phyloP scores from a whole-genome alignment of 2,113 vertebrate species.

The Zapornia atra region DNA sequence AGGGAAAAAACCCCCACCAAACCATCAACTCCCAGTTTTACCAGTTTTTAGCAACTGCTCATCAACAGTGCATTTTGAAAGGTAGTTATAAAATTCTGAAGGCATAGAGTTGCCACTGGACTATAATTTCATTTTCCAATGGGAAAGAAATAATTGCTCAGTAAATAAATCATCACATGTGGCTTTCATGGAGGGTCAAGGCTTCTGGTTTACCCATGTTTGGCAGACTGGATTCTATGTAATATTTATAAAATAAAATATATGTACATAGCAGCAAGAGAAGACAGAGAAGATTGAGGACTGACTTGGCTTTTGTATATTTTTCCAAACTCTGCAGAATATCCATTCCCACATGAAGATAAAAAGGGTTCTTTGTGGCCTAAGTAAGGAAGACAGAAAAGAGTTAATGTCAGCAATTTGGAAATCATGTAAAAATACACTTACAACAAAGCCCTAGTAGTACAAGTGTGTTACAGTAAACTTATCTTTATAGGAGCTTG shows the following conservation, averaged over 20 bases:
- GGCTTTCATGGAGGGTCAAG: background rate
- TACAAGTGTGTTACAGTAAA: background rate
- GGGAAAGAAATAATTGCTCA: background rate
- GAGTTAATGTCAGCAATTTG: background rate
- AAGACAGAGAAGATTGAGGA: constrained; percentile 24
- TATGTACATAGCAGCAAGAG: background rate
- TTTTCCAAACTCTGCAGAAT: constrained; percentile 97
- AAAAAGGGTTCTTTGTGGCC: constrained; percentile 99
- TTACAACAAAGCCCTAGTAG: background rate
- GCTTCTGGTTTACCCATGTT: background rate
- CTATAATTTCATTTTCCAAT: background rate
- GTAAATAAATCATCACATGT: background rate
- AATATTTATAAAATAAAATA: background rate
- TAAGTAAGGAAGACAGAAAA: constrained; percentile 58
- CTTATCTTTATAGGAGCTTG: background rate
- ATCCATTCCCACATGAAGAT: constrained; percentile 98
- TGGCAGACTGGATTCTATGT: background rate
- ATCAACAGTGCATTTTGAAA: background rate
- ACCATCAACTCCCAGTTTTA: background rate
- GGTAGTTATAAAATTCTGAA: background rate
- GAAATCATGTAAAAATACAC: background rate
- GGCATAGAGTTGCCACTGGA: background rate
- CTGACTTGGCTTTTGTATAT: constrained; percentile 94
- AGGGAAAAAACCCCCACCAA: background rate
- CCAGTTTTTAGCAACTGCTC: background rate